Evolutionary conservation across 2,888 invertebrate species (phyloP), one percentile per base, ranked within the genome.

Genomic region (Syrista parreyssii): DNA sequence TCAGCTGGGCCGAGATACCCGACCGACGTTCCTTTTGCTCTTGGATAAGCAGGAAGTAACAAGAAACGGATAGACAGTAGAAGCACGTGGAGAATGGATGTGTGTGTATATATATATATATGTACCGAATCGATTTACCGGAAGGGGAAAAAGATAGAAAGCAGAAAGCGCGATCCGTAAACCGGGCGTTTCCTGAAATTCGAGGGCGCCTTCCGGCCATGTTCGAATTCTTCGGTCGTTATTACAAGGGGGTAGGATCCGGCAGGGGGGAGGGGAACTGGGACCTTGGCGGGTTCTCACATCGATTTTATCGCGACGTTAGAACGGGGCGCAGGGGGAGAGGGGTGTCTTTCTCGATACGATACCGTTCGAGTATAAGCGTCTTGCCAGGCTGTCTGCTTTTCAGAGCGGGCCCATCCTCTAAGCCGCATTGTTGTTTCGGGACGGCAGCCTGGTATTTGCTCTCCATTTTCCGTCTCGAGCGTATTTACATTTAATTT

Each of bases 401-500:
- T 82, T 82, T 83, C 83, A 76, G 78, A 74, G 78, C 40, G 71
- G 82, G 79, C 76, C 79, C 79, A 80, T 80, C 80, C 80, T 79
- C 78, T 81, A 82, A 82, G 79, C 81, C 81, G 82, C 84, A 84
- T 85, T 84, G 84, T 87, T 87, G 83, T 86, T 85, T 84, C 82
- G 81, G 81, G 82, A 81, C 79, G 80, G 79, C 80, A 78, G 82
- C 80, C 81, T 78, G 81, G 79, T 86, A 84, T 86, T 86, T 87
- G 84, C 84, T 82, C 83, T 82, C 81, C 79, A 82, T 84, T 85
- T 83, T 81, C 83, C 79, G 78, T 80, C 82, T 81, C 78, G 73
- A 73, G 74, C 80, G 83, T 87, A 86, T 86, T 87, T 87, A 84
- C 85, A 84, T 86, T 87, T 84, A 86, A 86, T 87, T 87, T 86